Base-by-base conservation (phyloP, 2,113 vertebrate species). In the Siphamia tubifer region DNA sequence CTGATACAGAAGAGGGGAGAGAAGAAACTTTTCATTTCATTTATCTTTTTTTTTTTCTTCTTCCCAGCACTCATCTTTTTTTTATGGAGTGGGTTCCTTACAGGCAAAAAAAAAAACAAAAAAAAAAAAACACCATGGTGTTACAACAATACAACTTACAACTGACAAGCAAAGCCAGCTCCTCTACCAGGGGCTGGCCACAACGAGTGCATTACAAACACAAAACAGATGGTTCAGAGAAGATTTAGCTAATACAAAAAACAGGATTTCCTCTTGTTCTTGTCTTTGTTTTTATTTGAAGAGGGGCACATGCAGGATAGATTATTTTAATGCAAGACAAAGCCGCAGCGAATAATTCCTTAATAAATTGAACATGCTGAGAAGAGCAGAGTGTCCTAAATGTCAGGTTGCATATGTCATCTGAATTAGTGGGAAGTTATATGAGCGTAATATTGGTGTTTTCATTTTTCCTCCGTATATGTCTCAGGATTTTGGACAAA, bases 21-120 rank as follows among this genome's bases (percentile, higher is more conserved):
- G 58, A 66, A 77, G 13, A 79, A 69, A 77, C 65, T 60, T 71
- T 79, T 84, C 40, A 72, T 83, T 82, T 68, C 11, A 72, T 73
- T 60, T 43, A 60, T 71, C 45, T 61, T 15, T 21, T 54, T 54
- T 53, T 16, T 25, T 40, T 57, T 44, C n/a, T 25, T 40, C 54
- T 44, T 45, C 48, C 63, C 72, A 53, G 4, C 42, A 19, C 43
- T 81, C 58, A 66, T 74, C 66, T 75, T 75, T 70, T 70, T 62
- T 72, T 68, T 79, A 77, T 53, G 60, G 65, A 17, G 58, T n/a
- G 3, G 57, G 54, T 80, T 87, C 61, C 74, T 66, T 36, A 53
- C n/a, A 68, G 53, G 56, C 76, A 66, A n/a, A n/a, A n/a, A n/a
- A n/a, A n/a, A n/a, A n/a, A n/a, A n/a, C n/a, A n/a, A n/a, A n/a